phyloP scores from a whole-genome alignment of 2,797 vertebrate species.

The Percopsis omiscomaycus region DNA sequence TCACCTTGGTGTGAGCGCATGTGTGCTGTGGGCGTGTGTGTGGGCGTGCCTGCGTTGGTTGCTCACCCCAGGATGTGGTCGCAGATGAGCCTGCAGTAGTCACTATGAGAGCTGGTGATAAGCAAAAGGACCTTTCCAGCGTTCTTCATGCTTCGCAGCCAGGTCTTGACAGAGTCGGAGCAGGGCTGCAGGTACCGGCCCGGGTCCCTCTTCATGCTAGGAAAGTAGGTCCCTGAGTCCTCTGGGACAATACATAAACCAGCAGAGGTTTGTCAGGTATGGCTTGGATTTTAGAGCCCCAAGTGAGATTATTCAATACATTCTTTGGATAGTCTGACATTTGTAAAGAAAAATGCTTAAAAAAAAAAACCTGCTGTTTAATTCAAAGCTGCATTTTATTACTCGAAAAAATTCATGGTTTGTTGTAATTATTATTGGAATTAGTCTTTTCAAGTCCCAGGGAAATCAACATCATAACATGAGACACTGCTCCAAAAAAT shows the following conservation, averaged over 20 bases:
- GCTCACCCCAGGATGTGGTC: constrained; percentile 89
- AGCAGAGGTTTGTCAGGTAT: background rate
- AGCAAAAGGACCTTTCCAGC: constrained; percentile 88
- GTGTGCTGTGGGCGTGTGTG: constrained; percentile 5
- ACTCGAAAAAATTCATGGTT: too few relatives aligned
- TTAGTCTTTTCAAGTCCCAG: too few relatives aligned
- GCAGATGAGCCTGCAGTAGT: constrained; percentile 93
- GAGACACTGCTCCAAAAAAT: background rate
- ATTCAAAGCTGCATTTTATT: too few relatives aligned
- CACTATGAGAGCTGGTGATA: constrained; percentile 95
- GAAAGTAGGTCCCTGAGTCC: constrained; percentile 89
- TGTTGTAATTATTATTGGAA: too few relatives aligned
- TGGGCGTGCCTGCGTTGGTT: background rate
- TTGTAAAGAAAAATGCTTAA: background rate
- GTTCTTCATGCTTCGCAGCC: constrained; percentile 87
- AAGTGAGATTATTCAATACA: background rate
- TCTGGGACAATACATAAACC: constrained; percentile 75
- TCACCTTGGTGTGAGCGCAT: constrained; percentile 3
- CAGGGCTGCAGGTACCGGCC: constrained; percentile 87
- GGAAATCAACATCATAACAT: too few relatives aligned
- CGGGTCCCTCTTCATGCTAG: constrained; percentile 87
- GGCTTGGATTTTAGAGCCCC: background rate
- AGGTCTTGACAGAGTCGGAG: constrained; percentile 87
- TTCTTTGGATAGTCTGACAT: background rate
- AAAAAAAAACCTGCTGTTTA: too few relatives aligned